A percentile compares a stretch with the other conserved stretches of the same genome.
Conservation (phyloP, 2,888 invertebrate genomes). For the Nemapogon koenigi region DNA sequence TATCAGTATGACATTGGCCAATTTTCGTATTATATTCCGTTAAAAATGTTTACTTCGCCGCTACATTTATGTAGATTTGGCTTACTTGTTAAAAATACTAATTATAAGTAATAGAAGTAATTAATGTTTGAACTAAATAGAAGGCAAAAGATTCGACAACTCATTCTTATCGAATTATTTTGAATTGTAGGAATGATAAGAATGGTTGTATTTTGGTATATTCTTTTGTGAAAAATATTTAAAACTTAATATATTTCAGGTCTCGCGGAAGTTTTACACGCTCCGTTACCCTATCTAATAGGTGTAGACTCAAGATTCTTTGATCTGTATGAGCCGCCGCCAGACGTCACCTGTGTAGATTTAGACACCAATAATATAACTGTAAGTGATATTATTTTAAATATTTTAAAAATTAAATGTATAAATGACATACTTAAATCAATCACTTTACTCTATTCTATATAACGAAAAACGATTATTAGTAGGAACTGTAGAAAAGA, state of each 20-base stretch:
- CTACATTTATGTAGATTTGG: too few relatives aligned
- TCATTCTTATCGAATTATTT: background rate
- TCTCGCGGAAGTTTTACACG: constrained; percentile 94
- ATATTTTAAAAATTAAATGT: background rate
- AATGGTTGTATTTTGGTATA: background rate
- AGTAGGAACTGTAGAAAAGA: too few relatives aligned
- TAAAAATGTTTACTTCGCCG: too few relatives aligned
- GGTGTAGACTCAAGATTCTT: constrained; percentile 98
- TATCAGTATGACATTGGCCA: too few relatives aligned
- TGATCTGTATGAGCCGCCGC: constrained; percentile 94
- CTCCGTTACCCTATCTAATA: constrained; percentile 96
- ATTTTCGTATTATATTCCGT: too few relatives aligned
- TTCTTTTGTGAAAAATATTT: background rate
- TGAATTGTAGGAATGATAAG: background rate
- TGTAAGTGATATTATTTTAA: constrained; percentile 47
- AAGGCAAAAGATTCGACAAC: background rate
- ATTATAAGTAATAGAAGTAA: too few relatives aligned
- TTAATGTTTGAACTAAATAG: too few relatives aligned
- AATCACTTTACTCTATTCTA: too few relatives aligned
- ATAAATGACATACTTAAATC: too few relatives aligned
- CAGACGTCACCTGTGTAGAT: constrained; percentile 97
- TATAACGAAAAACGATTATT: too few relatives aligned
- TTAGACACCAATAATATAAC: constrained; percentile 97
- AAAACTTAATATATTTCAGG: too few relatives aligned
- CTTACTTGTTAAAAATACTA: too few relatives aligned